Evolutionary conservation across 2,888 invertebrate genomes (phyloP), one percentile per base, ranked within the genome.

Genomic region (Acholoe squamosa): DNA sequence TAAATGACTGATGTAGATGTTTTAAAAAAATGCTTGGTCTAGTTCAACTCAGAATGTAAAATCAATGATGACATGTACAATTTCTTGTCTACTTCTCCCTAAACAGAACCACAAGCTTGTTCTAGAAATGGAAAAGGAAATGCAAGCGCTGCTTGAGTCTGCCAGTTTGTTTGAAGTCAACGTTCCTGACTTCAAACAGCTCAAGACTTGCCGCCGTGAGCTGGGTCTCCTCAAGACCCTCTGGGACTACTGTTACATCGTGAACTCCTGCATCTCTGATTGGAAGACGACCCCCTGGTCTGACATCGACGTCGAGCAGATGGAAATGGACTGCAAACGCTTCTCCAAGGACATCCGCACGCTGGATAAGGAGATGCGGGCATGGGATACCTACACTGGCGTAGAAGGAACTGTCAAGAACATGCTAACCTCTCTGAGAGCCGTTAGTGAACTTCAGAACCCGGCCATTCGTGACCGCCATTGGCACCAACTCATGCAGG

Each of bases 231-330:
- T 96, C n/a, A 95, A 98, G 97, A 98, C 98, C 97, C 97, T 99
- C 19, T 99, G 99, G 99, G 99, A 99, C 96, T 99, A 99, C 95
- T 97, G 98, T 16, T 97, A 97, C 94, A 98, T 99, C 93, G 98
- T 99, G 0, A 97, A 97, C 93, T 98, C 98, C 3, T 98, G 98
- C 94, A 98, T 99, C 89, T 98, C 98, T 94, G 98, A 99, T 95
- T 99, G 99, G 99, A 99, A 99, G 96, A 98, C 98, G 0, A 99
- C 99, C 0, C 98, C 98, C 0, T 99, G 99, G 99, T 97, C 98
- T 91, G 98, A 98, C 95, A 98, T 99, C 92, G 99, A 99, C 95
- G 99, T 99, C 71, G 99, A 99, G 96, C 98, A 99, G 94, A 99
- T 99, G 99, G 99, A 99, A 84, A 98, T 99, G 93, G 99, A 99